Evolutionary conservation across 2,797 vertebrate species (phyloP).

Genomic region (Vireo griseus): DNA sequence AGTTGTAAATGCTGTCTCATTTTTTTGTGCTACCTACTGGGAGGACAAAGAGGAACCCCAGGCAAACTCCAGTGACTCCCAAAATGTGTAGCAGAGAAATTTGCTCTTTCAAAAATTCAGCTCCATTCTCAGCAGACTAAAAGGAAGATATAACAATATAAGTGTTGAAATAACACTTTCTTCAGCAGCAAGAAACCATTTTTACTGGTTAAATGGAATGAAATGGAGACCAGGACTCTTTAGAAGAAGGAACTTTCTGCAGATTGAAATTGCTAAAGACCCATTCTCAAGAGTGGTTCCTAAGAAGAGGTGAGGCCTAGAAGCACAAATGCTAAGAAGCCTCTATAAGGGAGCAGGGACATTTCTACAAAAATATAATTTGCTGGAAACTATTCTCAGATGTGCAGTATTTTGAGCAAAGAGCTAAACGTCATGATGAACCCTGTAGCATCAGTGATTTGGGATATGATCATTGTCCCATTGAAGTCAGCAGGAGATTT

Average conservation of each 20-base stretch:
- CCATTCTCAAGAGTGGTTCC: neutral
- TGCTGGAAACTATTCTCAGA: neutral
- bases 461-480: neutral
- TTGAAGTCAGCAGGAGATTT: neutral
- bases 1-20: neutral
- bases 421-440: neutral
- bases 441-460: neutral
- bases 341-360: neutral
- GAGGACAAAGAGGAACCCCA: neutral
- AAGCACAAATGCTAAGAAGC: neutral
- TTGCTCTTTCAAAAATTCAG: neutral
- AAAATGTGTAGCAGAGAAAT: neutral
- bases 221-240: neutral
- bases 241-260: neutral
- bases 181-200: neutral
- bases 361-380: neutral
- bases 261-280: neutral
- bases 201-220: neutral
- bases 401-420: neutral
- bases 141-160: too few species aligned
- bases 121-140: neutral
- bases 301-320: neutral
- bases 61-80: neutral
- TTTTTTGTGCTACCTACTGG: neutral
- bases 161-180: neutral